Evolutionary conservation across 2,888 invertebrate genomes (phyloP).

Genomic region (Electrophaes corylata): DNA sequence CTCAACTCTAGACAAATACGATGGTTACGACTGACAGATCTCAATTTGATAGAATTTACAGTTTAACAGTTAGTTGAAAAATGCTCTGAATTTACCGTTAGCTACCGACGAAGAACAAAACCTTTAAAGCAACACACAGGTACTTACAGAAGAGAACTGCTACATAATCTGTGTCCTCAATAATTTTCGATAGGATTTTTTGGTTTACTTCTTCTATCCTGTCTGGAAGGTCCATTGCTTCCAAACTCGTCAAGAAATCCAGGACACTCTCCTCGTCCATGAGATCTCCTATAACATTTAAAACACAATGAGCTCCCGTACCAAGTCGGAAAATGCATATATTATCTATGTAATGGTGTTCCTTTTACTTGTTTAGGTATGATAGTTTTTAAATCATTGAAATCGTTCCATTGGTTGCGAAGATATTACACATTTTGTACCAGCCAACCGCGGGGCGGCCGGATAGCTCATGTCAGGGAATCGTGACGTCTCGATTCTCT

Average conservation of each 20-base stretch:
- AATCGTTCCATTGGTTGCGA: too few relatives aligned
- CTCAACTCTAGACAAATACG: slow-evolving; percentile 55
- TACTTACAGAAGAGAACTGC: slow-evolving; percentile 97
- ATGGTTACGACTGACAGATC: slow-evolving; percentile 61
- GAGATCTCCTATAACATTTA: slow-evolving; percentile 89
- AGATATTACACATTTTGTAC: too few relatives aligned
- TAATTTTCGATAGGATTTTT: slow-evolving; percentile 94
- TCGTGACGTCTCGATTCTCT: too few relatives aligned
- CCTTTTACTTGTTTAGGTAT: too few relatives aligned
- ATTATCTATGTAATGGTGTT: too few relatives aligned
- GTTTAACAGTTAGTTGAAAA: slow-evolving; percentile 71
- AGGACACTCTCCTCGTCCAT: slow-evolving; percentile 97
- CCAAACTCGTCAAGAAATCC: slow-evolving; percentile 96
- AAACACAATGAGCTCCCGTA: background rate
- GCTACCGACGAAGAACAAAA: slow-evolving; percentile 65
- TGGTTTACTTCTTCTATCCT: slow-evolving; percentile 97
- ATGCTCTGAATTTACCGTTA: slow-evolving; percentile 70
- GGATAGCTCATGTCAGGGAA: too few relatives aligned
- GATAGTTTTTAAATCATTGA: too few relatives aligned
- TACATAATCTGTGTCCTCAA: slow-evolving; percentile 95
- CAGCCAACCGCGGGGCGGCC: too few relatives aligned
- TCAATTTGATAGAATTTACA: slow-evolving; percentile 67
- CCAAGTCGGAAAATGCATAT: too few relatives aligned
- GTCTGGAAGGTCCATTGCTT: slow-evolving; percentile 97
- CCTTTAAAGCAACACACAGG: slow-evolving; percentile 47